Percentiles rank a stretch among this genome's conserved stretches.
phyloP scores from a whole-genome alignment of 64 coral and sea anemone genomes.

The Montipora sp. region DNA sequence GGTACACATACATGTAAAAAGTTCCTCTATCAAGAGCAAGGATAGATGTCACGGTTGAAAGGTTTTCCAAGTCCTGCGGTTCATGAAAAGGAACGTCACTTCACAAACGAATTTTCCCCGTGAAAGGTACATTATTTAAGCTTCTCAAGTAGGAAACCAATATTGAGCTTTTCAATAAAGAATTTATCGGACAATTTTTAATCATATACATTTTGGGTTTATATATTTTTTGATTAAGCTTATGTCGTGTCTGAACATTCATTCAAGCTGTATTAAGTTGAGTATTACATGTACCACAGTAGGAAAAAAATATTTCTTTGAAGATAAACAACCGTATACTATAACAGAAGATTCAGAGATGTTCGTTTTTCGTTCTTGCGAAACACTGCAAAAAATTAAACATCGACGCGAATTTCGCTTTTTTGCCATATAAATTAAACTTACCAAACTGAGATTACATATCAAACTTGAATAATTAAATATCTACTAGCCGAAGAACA shows the following conservation, averaged over 20 bases:
- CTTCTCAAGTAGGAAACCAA: too few relatives aligned
- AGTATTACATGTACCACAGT: too few relatives aligned
- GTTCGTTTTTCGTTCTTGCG: not conserved
- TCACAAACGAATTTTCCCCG: too few relatives aligned
- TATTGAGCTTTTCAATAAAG: not conserved
- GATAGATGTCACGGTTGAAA: slow-evolving; percentile 15
- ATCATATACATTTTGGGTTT: not conserved
- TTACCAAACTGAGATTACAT: not conserved
- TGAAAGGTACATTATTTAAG: too few relatives aligned
- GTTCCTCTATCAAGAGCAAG: too few relatives aligned
- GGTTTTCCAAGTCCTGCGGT: not conserved
- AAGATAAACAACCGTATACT: not conserved
- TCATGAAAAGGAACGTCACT: too few relatives aligned
- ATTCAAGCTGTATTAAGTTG: too few relatives aligned
- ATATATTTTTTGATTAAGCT: not conserved
- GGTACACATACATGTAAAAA: too few relatives aligned
- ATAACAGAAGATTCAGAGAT: too few relatives aligned
- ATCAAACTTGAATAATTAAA: slow-evolving; percentile 55
- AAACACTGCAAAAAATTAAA: not conserved
- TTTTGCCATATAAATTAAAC: not conserved
- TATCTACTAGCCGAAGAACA: not conserved
- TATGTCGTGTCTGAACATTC: too few relatives aligned
- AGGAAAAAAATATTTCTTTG: too few relatives aligned
- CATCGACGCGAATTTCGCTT: not conserved
- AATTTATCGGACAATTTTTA: not conserved